These are phyloP conservation scores for Ctenosaura bakeri DNA, from an alignment of 2,797 vertebrate species.

Conservation along the genomic window DNA sequence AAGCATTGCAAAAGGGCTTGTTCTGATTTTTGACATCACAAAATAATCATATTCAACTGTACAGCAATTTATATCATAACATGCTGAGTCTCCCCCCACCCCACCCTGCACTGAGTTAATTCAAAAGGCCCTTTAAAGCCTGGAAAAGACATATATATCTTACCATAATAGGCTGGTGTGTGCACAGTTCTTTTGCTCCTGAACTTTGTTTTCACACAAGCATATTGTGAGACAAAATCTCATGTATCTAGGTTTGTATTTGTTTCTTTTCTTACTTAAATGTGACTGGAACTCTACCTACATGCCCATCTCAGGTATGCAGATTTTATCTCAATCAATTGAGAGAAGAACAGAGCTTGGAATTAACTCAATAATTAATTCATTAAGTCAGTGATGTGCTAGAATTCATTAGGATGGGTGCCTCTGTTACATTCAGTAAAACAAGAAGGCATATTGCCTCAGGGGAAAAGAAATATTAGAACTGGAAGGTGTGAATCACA, in stretches of 20 bases:
- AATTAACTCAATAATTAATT: too few species aligned
- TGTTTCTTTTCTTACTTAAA: constrained; percentile 4
- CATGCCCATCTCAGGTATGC: neutral
- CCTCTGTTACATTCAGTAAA: too few species aligned
- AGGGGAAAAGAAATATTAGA: too few species aligned
- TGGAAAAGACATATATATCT: neutral
- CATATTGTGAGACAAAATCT: neutral
- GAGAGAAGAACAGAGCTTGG: neutral
- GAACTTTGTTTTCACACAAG: neutral
- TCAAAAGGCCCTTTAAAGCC: neutral
- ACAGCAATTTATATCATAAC: neutral
- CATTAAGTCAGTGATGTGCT: too few species aligned
- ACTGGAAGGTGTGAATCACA: too few species aligned
- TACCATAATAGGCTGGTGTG: neutral
- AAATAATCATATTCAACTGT: constrained; percentile 34
- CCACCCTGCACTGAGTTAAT: neutral
- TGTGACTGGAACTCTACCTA: neutral
- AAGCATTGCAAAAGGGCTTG: neutral
- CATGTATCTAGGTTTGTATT: neutral
- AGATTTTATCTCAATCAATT: neutral
- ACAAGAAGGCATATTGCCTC: too few species aligned
- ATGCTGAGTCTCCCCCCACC: neutral
- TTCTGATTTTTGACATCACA: constrained; percentile 24
- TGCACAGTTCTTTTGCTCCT: neutral
- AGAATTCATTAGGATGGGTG: too few species aligned